Evolutionary conservation across 2,113 vertebrate species (phyloP).

Genomic region (Drymodes brunneopygia): DNA sequence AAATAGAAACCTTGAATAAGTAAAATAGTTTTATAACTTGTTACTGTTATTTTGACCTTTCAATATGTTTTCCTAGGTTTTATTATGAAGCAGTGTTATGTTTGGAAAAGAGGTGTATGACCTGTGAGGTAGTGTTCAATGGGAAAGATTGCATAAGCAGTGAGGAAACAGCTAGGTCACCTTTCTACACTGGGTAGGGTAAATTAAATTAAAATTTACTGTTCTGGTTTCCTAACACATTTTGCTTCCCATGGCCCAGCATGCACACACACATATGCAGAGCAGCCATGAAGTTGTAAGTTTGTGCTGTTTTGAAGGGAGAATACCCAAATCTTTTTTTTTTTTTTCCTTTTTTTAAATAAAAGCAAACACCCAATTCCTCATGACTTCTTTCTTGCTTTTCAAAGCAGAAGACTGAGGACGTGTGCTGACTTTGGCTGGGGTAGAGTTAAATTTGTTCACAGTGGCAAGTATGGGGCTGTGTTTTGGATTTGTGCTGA

Average conservation of each 20-base stretch:
- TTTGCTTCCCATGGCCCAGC: background rate
- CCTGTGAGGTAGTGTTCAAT: background rate
- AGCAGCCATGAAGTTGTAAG: background rate
- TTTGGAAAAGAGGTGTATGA: background rate
- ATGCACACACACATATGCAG: background rate
- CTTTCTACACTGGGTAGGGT: background rate
- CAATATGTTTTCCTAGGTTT: background rate
- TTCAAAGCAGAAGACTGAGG: background rate
- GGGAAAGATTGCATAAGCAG: background rate
- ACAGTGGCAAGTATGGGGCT: background rate
- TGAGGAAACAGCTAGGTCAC: background rate
- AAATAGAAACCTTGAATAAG: background rate
- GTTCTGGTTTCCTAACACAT: background rate
- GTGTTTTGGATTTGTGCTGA: background rate
- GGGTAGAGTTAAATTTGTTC: background rate
- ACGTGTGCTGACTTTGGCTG: background rate
- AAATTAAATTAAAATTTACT: background rate
- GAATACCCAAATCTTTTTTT: background rate
- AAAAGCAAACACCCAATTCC: background rate
- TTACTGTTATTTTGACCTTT: conserved; percentile 21
- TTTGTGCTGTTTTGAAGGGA: background rate
- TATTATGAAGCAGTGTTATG: background rate
- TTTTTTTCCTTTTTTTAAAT: background rate
- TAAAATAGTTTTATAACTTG: conserved; percentile 1
- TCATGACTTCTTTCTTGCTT: background rate